Evolutionary conservation across 2,888 invertebrate genomes (phyloP).

Genomic region (Phrixothrix hirtus): DNA sequence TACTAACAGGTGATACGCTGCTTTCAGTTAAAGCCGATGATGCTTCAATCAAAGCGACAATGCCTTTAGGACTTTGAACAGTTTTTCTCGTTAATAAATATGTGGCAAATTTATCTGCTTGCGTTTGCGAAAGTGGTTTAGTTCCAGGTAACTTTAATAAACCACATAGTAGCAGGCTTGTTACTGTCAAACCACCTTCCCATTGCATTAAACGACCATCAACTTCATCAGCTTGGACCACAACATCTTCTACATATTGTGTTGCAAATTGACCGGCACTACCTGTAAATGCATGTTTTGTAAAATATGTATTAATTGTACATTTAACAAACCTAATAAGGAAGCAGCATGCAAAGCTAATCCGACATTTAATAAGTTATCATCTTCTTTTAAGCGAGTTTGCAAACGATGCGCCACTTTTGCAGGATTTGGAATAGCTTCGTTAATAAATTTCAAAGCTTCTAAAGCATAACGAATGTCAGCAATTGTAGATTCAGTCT

Average conservation of each 20-base stretch:
- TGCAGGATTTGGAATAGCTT: slow-evolving; percentile 65
- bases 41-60: slow-evolving; percentile 78
- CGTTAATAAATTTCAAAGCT: slow-evolving; percentile 69
- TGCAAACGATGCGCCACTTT: slow-evolving; percentile 75
- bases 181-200: slow-evolving; percentile 86
- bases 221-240: slow-evolving; percentile 94
- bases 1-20: slow-evolving; percentile 78
- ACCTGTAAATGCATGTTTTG: no score
- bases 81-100: slow-evolving; percentile 89
- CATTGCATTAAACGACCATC: slow-evolving; percentile 87
- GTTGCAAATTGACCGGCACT: slow-evolving; percentile 68
- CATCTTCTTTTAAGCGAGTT: slow-evolving; percentile 81
- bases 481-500: slow-evolving; percentile 66
- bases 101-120: slow-evolving; percentile 85
- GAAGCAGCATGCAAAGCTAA: slow-evolving; percentile 84
- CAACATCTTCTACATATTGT: slow-evolving; percentile 86
- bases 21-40: slow-evolving; percentile 60
- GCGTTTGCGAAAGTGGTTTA: slow-evolving; percentile 73
- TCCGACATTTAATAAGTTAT: slow-evolving; percentile 73
- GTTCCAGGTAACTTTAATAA: slow-evolving; percentile 60
- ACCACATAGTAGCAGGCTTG: slow-evolving; percentile 66
- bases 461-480: slow-evolving; percentile 78
- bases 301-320: no score
- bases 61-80: slow-evolving; percentile 84
- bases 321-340: no score